phyloP scores from a whole-genome alignment of 2,113 vertebrate species.

The Carassius carassius region DNA sequence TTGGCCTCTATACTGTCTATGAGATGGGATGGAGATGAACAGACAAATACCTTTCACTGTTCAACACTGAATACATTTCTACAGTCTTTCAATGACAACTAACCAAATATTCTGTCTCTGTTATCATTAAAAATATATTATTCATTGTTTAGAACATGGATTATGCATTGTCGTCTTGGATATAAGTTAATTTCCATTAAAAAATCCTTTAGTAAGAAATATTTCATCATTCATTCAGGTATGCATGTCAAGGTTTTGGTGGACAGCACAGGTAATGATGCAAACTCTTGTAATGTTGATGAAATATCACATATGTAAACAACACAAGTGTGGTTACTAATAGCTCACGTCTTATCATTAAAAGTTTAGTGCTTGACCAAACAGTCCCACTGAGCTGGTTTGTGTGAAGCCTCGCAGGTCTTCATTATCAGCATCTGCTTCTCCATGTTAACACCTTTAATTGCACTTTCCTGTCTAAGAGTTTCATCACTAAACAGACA shows the following conservation, averaged over 20 bases:
- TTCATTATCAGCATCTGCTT: conserved; percentile 41
- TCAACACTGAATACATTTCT: neutral
- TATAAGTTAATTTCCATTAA: neutral
- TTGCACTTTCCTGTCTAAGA: conserved; percentile 6
- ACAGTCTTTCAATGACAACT: neutral
- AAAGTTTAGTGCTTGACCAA: conserved; percentile 24
- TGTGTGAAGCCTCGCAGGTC: conserved; percentile 21
- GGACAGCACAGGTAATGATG: neutral
- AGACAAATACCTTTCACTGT: neutral
- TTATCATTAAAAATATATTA: neutral
- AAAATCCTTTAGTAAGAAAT: neutral
- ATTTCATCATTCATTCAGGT: conserved; percentile 4
- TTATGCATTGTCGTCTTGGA: neutral
- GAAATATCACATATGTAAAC: conserved; percentile 17
- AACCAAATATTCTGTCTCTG: neutral
- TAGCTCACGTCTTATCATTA: conserved; percentile 18
- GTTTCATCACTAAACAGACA: conserved; percentile 28
- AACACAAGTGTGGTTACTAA: neutral
- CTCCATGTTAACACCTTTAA: conserved; percentile 48
- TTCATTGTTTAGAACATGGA: neutral
- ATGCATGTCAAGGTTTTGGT: neutral
- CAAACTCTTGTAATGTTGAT: conserved; percentile 1
- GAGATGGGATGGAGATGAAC: conserved; percentile 24
- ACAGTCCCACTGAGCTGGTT: neutral
- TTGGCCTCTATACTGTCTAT: conserved; percentile 98